Evolutionary conservation across 2,113 vertebrate species (phyloP), one percentile per base, ranked within the genome.

Genomic region (Cyprinodon brontotheroides): DNA sequence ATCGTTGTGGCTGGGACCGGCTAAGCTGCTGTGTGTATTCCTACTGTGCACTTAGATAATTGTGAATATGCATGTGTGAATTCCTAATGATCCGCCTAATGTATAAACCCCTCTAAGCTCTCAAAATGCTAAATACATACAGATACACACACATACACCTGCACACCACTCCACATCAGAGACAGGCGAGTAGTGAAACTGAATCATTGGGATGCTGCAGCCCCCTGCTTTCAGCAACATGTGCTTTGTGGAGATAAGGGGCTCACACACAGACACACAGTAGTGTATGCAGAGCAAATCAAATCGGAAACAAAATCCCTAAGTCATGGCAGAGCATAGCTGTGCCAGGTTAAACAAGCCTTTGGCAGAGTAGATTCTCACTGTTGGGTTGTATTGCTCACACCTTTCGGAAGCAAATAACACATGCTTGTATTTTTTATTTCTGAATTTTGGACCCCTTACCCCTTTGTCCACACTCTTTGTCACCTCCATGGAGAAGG

Each of bases 391-490:
- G 79, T 83, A 78, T 70, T 80, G 65, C 70, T 86, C 66, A 66
- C 77, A 65, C 37, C 71, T 68, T 80, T 66, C 43, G 29, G 70
- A 61, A 73, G 72, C 38, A 59, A 72, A 38, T 57, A 12, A 76
- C 68, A 81, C 74, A 50, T 45, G 38, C 15, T 77, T 66, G 45
- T 79, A 77, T 50, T 40, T 68, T 43, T 37, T 12, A 39, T 60
- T 70, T 65, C 74, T 36, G 41, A 38, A 73, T 48, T 22, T 50
- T 10, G 40, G 29, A 60, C 75, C 60, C 70, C 94, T 90, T 94
- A 97, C 98, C 97, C 97, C 97, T 95, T 99, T 99, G 90, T 99
- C 97, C 76, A 99, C 96, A 50, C 96, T 97, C 93, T 99, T 99
- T 92, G 97, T 99, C 87, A 99, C 98, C 86, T 98, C 97, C 96